These are phyloP conservation scores for Hippolais icterina DNA, from an alignment of 2,113 vertebrate species.

Conservation along the genomic window DNA sequence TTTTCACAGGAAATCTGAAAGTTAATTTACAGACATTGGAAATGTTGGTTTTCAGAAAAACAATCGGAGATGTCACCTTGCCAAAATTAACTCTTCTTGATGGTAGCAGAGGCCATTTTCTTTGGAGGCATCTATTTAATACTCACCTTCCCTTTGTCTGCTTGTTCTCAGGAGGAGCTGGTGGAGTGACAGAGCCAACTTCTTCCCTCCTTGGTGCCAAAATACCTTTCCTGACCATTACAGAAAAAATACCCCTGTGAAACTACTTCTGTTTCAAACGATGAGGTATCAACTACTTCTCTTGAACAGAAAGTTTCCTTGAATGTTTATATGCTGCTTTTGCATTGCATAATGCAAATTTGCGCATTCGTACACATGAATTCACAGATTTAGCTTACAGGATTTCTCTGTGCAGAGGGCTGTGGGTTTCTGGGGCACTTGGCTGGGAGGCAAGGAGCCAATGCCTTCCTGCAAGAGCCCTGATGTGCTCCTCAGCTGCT, in stretches of 20 bases:
- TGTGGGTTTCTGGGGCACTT: not conserved
- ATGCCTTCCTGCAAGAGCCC: not conserved
- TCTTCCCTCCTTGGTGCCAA: not conserved
- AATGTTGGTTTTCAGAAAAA: conserved; percentile 16
- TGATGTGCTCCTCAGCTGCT: not conserved
- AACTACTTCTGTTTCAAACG: not conserved
- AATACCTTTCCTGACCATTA: not conserved
- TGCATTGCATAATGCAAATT: not conserved
- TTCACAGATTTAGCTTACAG: not conserved
- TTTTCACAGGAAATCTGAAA: conserved; percentile 65
- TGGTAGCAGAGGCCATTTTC: not conserved
- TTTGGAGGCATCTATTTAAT: not conserved
- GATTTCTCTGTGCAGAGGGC: not conserved
- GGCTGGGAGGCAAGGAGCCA: not conserved
- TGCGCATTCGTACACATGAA: fast-evolving
- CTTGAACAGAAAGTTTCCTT: not conserved
- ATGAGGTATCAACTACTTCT: not conserved
- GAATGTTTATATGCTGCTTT: not conserved
- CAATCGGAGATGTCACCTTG: conserved; percentile 53
- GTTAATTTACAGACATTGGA: conserved; percentile 56
- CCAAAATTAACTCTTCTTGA: conserved; percentile 60
- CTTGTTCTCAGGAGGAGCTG: not conserved
- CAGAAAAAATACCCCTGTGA: not conserved
- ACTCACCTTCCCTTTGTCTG: not conserved
- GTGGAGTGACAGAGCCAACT: not conserved